Base-by-base conservation (phyloP, 2,113 vertebrate genomes). In the Amphilophus citrinellus region DNA sequence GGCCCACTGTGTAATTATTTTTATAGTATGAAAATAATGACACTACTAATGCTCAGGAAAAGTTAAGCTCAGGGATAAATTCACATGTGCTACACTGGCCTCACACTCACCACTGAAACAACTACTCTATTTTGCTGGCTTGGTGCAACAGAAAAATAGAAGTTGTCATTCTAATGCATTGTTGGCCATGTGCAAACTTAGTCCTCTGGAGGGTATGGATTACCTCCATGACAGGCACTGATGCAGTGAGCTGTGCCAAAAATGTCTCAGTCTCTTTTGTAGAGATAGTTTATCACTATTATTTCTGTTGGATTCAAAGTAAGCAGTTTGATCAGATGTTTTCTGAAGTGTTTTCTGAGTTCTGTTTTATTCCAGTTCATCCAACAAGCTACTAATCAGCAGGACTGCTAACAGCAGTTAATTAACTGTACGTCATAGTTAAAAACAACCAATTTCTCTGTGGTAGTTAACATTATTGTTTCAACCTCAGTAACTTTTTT, bases 401-500 rank as follows among this genome's bases (percentile, higher is more conserved):
- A 27, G 76, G 63, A 77, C 83, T 75, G 87, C 77, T 27, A 75
- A 58, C 62, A 81, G 78, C 68, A 76, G 82, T 88, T 83, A 71
- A 90, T 57, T 88, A 39, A 73, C 61, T 86, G 47, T 35, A 73
- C 61, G 58, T 90, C 83, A 56, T 50, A 56, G 47, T 73, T 73
- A 35, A 56, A 89, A 91, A 88, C 87, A 77, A 68, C 87, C 80
- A 47, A 88, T 93, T 95, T 92, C 76, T 91, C 81, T 80, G 39
- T 83, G 88, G 83, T 86, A 85, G 89, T 88, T 85, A 87, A 92
- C 84, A 76, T 91, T 88, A 94, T 94, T 92, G 85, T 95, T 96
- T 94, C 90, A 61, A 92, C 92, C 87, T 83, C 88, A 86, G 83
- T 94, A 93, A 93, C 91, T 95, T 94, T 94, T 94, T 91, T 94